Evolutionary conservation across 2,888 invertebrate species (phyloP), one percentile per base, ranked within the genome.

Genomic region (Desoria tigrina): DNA sequence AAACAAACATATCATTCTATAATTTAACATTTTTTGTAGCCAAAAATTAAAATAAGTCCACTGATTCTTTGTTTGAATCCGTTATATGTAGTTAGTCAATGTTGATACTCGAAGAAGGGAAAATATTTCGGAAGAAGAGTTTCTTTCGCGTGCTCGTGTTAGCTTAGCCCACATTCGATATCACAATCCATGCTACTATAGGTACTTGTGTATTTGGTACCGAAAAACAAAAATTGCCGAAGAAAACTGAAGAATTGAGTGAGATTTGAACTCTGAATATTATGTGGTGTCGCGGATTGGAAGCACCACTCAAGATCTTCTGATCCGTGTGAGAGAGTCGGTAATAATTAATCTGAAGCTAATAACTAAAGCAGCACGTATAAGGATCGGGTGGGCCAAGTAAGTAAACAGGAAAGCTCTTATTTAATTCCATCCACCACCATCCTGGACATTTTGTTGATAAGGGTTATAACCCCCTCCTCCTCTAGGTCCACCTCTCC

Each of bases 371-470:
- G 55, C 55, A 55, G 55, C 55, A 55, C 55, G 55, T 55, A 60
- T 58, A 58, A 66, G 64, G 62, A 66, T 63, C 63, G 53, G 49
- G 62, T 70, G 70, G 70, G 70, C 70, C 67, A 70, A 67, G 67
- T 67, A 67, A 62, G 63, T 51, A 65, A 69, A 59, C 65, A 65
- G 70, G 65, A 59, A 70, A 67, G 67, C 62, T 67, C 66, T 68
- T 56, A 24, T 50, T 65, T 70, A 67, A 70, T 62, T 70, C 70
- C 70, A 70, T 64, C 70, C 70, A 67, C 67, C 70, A 67, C 67
- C 70, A 55, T 67, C 66, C 61, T 64, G 66, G 63, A 62, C 64
- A 56, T 85, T 77, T 55, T 55, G 55, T 24, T 24, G 32, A 32
- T 55, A 55, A 18, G 32, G 32, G 32, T 42, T n/a, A 37, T 18